phyloP scores from a whole-genome alignment of 2,888 invertebrate genomes.

The Nephrotoma appendiculata region DNA sequence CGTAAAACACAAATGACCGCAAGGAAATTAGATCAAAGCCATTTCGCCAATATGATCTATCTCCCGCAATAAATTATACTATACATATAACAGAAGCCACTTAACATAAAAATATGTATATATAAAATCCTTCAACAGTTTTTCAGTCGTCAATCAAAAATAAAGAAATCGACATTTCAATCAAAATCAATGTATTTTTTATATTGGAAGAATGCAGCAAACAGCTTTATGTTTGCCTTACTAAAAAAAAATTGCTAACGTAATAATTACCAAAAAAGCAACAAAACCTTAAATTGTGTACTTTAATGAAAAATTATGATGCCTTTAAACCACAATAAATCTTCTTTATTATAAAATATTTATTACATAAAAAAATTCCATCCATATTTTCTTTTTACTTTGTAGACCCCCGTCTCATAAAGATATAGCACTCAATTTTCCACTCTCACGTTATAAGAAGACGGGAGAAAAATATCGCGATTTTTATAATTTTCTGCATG shows the following conservation, averaged over 20 bases:
- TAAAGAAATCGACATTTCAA: background rate
- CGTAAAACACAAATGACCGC: background rate
- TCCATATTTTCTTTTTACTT: background rate
- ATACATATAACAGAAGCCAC: background rate
- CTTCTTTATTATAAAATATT: background rate
- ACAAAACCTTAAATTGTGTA: background rate
- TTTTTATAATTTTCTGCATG: background rate
- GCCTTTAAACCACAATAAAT: constrained; percentile 3
- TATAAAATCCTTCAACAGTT: background rate
- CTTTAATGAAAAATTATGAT: background rate
- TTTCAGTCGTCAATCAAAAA: background rate
- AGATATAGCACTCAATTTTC: background rate
- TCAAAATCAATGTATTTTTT: background rate
- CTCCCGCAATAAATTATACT: background rate
- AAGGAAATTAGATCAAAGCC: background rate
- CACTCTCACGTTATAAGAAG: background rate
- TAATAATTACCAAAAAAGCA: background rate
- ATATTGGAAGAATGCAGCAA: background rate
- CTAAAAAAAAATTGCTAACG: background rate
- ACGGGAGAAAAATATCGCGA: background rate
- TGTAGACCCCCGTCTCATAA: background rate
- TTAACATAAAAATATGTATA: background rate
- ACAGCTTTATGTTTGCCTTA: background rate
- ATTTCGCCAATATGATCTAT: background rate
- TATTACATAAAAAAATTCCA: background rate